Conservation (phyloP, 2,113 vertebrate species). For the Harpagus bidentatus region DNA sequence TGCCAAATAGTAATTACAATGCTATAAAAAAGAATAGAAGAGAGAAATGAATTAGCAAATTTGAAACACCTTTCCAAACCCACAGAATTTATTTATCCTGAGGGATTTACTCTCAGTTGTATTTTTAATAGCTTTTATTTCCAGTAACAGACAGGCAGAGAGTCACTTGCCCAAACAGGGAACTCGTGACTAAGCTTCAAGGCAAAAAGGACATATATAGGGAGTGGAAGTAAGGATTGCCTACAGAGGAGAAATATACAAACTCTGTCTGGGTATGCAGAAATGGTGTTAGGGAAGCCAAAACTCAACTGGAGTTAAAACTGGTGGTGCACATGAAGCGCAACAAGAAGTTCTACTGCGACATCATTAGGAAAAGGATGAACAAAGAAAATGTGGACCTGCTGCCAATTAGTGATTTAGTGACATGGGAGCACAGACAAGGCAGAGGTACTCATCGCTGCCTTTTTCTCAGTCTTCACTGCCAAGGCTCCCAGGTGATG, state of each 20-base stretch:
- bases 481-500: neutral
- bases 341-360: neutral
- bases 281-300: neutral
- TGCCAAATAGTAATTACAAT: neutral
- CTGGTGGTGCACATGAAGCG: neutral
- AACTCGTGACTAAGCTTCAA: neutral
- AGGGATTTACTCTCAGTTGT: neutral
- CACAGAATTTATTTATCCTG: neutral
- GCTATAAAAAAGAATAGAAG: neutral
- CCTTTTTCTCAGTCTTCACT: neutral
- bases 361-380: neutral
- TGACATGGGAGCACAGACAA: neutral
- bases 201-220: neutral
- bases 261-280: neutral
- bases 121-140: neutral
- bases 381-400: neutral
- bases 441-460: neutral
- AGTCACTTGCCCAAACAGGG: neutral
- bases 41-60: neutral
- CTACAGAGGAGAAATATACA: neutral
- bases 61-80: neutral
- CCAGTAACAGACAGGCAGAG: neutral
- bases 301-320: neutral
- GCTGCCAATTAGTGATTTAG: neutral
- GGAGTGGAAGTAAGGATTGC: neutral